Conservation (phyloP, 2,113 vertebrate genomes). For the Arizona elegans region DNA sequence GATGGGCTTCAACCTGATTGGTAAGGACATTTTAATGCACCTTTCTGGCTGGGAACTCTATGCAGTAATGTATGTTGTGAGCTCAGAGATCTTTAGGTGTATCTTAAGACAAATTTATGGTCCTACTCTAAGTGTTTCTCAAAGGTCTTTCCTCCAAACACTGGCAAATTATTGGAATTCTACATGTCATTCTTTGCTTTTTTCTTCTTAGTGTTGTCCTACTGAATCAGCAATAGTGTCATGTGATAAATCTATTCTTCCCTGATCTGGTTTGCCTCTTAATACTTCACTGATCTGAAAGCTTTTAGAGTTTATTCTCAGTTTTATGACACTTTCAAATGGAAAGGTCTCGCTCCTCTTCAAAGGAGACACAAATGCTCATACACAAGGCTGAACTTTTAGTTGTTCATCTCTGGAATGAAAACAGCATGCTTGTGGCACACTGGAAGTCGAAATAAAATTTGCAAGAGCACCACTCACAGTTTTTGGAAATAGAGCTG, state of each 20-base stretch:
- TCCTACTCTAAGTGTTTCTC: conserved; percentile 58
- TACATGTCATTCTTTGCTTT: conserved; percentile 9
- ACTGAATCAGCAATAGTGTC: background rate
- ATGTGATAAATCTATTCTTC: background rate
- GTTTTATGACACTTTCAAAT: background rate
- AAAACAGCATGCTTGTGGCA: background rate
- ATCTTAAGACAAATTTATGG: conserved; percentile 61
- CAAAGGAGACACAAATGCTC: conserved; percentile 1
- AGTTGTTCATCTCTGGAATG: background rate
- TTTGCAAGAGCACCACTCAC: background rate
- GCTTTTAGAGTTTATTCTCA: background rate
- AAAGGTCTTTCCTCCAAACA: conserved; percentile 22
- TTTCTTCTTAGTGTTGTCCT: background rate
- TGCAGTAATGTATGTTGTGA: background rate
- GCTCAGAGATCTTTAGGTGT: conserved; percentile 51
- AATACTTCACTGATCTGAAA: conserved; percentile 12
- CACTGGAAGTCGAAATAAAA: background rate
- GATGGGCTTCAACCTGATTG: conserved; percentile 55
- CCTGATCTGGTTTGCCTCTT: conserved; percentile 20
- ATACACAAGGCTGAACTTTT: background rate
- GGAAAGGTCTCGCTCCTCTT: background rate
- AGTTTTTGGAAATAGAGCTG: background rate
- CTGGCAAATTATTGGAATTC: background rate
- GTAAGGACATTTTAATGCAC: conserved; percentile 50
- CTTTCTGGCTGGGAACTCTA: conserved; percentile 25